These are phyloP conservation scores for Neoaliturus tenellus DNA, from an alignment of 2,888 invertebrate genomes.

Conservation along the genomic window DNA sequence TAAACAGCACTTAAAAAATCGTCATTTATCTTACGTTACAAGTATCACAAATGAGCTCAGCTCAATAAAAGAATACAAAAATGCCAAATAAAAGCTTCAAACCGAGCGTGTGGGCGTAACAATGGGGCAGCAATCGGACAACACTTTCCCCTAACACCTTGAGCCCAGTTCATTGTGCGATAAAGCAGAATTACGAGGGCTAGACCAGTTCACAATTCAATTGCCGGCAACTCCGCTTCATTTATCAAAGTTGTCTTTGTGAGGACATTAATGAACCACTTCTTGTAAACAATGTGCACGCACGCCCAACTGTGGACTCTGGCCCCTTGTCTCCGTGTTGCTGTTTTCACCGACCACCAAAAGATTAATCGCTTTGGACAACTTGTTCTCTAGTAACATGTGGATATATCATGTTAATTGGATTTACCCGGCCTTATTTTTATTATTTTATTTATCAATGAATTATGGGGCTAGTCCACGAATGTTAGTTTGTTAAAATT, in stretches of 20 bases:
- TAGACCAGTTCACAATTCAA: constrained; percentile 19
- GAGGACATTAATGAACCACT: constrained; percentile 41
- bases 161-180: background rate
- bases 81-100: no score
- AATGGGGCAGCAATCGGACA: background rate
- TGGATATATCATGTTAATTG: constrained; percentile 1
- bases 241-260: constrained; percentile 44
- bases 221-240: constrained; percentile 8
- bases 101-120: background rate
- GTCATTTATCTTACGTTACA: no score
- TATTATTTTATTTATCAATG: no score
- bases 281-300: constrained; percentile 38
- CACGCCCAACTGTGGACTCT: background rate
- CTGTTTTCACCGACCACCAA: constrained; percentile 1
- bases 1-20: no score
- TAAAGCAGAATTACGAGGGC: background rate
- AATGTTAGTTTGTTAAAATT: no score
- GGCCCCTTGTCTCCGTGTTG: background rate
- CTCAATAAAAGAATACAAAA: no score
- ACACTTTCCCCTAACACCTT: background rate
- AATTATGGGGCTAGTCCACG: no score
- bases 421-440: background rate
- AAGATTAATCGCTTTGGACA: background rate
- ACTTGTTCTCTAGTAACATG: background rate
- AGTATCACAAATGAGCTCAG: no score